phyloP scores from a whole-genome alignment of 2,113 vertebrate genomes.

The Grantiella picta region DNA sequence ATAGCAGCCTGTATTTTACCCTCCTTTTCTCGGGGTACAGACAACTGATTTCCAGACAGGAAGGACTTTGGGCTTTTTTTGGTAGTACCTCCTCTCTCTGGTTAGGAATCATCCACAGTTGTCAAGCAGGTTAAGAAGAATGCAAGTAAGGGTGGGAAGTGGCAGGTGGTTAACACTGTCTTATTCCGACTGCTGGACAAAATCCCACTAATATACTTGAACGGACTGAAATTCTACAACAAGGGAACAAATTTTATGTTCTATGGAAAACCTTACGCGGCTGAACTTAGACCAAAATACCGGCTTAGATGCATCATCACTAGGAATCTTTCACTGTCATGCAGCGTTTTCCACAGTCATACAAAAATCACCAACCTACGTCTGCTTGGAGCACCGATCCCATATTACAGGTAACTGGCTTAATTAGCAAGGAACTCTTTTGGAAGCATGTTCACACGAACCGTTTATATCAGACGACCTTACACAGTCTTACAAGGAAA shows the following conservation, averaged over 20 bases:
- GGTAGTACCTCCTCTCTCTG: neutral
- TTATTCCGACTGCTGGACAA: neutral
- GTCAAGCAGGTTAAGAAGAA: neutral
- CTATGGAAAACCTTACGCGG: neutral
- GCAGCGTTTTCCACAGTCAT: neutral
- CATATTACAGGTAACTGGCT: accelerated
- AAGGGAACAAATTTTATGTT: neutral
- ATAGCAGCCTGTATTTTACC: neutral
- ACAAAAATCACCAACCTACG: neutral
- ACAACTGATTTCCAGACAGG: neutral
- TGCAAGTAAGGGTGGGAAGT: neutral
- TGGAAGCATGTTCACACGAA: accelerated
- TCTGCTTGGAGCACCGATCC: neutral
- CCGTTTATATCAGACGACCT: accelerated
- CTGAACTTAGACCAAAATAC: neutral
- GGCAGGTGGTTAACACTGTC: neutral
- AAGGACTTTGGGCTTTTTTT: neutral
- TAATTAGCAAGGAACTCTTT: accelerated
- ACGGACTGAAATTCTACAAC: neutral
- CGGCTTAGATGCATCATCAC: accelerated
- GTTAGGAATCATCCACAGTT: neutral
- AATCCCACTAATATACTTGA: neutral
- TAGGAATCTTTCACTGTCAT: accelerated
- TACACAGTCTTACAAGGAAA: neutral
- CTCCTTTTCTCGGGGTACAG: neutral